Percentiles rank a stretch among this genome's conserved stretches.
phyloP scores from a whole-genome alignment of 2,113 vertebrate genomes.

The Ptilonorhynchus violaceus region DNA sequence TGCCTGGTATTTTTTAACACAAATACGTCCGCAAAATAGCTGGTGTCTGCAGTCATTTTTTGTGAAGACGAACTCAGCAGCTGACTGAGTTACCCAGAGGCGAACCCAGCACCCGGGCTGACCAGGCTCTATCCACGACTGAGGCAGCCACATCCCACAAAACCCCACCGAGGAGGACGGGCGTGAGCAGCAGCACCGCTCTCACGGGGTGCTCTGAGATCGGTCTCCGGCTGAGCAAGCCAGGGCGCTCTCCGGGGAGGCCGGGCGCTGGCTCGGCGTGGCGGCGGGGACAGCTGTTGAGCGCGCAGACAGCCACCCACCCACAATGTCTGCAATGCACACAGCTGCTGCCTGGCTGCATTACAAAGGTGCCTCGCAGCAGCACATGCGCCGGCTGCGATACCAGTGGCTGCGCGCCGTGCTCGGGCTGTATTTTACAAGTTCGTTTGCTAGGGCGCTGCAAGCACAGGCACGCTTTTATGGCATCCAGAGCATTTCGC shows the following conservation, averaged over 20 bases:
- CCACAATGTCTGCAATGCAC: conserved; percentile 66
- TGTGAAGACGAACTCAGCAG: not conserved
- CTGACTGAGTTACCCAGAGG: not conserved
- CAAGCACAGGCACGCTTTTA: conserved; percentile 65
- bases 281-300: conserved; percentile 48
- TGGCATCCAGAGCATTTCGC: conserved; percentile 65
- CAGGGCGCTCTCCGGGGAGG: not conserved
- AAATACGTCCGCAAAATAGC: not conserved
- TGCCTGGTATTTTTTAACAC: not conserved
- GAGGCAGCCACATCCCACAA: not conserved
- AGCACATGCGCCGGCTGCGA: conserved; percentile 33
- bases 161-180: not conserved
- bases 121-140: not conserved
- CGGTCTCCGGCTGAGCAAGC: not conserved
- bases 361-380: conserved; percentile 66
- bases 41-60: not conserved
- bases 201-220: not conserved
- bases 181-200: not conserved
- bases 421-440: conserved; percentile 48
- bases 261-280: not conserved
- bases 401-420: not conserved
- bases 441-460: conserved; percentile 11
- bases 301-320: conserved; percentile 47
- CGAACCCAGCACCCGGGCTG: not conserved
- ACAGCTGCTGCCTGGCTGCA: conserved; percentile 67